Evolutionary conservation across 2,888 invertebrate genomes (phyloP), one percentile per base, ranked within the genome.

Genomic region (Leptinotarsa juncta): DNA sequence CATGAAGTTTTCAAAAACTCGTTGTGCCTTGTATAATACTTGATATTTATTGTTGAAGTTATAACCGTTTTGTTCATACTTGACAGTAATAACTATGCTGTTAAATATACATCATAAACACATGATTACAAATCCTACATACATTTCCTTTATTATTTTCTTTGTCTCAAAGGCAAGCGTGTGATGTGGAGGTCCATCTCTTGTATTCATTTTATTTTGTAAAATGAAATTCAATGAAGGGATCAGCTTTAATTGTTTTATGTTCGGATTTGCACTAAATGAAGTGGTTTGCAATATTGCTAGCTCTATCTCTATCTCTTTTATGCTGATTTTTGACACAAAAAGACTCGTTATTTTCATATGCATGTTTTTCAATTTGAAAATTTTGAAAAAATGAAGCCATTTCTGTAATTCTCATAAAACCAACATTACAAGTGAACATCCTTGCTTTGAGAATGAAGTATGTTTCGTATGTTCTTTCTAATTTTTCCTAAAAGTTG

Each of bases 171-270:
- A 80, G 75, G 83, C 83, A 85, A 85, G 83, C 81, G 85, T 85
- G 85, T 85, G 85, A 85, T 85, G 84, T 83, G 75, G 72, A 77
- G 74, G 80, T 79, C 75, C 72, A 65, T 62, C 75, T 75, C 75
- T 78, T 75, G 72, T 69, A 74, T 77, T 73, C 65, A 73, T 74
- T 77, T 69, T 49, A 20, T 73, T 68, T 76, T 72, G 72, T 71
- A 48, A 74, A 69, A 73, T 79, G 78, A 49, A 78, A 81, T 81
- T 83, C 81, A 83, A 83, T 78, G 83, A 82, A 82, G 81, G 83
- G 83, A 82, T 83, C 78, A 78, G 86, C 86, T 86, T 86, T 86
- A 82, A 85, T 84, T 86, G 85, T 86, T 81, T 83, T 84, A 85
- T 86, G 86, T 86, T 84, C 83, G 83, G 84, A 83, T 81, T 79